Evolutionary conservation across 2,888 invertebrate genomes (phyloP), one percentile per base, ranked within the genome.

Genomic region (Protophormia terraenovae): DNA sequence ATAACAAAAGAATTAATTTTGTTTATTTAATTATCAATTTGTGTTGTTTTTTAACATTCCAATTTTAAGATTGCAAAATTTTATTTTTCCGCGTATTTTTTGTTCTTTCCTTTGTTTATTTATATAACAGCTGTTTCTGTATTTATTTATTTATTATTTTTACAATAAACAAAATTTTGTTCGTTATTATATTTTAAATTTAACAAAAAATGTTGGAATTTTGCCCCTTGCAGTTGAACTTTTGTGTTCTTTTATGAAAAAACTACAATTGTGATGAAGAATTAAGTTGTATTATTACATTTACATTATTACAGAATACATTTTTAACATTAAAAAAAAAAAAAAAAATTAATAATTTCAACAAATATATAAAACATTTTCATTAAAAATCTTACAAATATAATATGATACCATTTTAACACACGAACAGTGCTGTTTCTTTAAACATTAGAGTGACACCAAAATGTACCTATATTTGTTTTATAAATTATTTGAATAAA

Each of bases 401-500:
- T n/a, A n/a, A n/a, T n/a, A n/a, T n/a, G n/a, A n/a, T n/a, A n/a
- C n/a, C n/a, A n/a, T n/a, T n/a, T n/a, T n/a, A n/a, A n/a, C n/a
- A n/a, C n/a, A n/a, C n/a, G n/a, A n/a, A n/a, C n/a, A n/a, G n/a
- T n/a, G n/a, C n/a, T 41, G 4, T 41, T 58, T 58, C 29, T 14
- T 22, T 29, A 62, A 64, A 45, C 14, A n/a, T 41, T 64, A 62
- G 55, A 73, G 58, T 67, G 19, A 35, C 60, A 62, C 14, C 32
- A 60, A 60, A 41, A 50, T 27, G 16, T 73, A 53, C 16, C 8
- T 19, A 64, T 29, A 22, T 47, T 71, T 55, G 16, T 38, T 71
- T 72, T 16, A 29, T 14, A 47, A 66, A 45, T 66, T 66, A 58
- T 58, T 35, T 53, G 14, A 38, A 38, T 38, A 71, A 71, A 55